A percentile compares a stretch with the other conserved stretches of the same genome.
Evolutionary conservation across 37 sponge, comb jelly and placozoan species (phyloP).

Genomic region (Petrosia ficiformis): DNA sequence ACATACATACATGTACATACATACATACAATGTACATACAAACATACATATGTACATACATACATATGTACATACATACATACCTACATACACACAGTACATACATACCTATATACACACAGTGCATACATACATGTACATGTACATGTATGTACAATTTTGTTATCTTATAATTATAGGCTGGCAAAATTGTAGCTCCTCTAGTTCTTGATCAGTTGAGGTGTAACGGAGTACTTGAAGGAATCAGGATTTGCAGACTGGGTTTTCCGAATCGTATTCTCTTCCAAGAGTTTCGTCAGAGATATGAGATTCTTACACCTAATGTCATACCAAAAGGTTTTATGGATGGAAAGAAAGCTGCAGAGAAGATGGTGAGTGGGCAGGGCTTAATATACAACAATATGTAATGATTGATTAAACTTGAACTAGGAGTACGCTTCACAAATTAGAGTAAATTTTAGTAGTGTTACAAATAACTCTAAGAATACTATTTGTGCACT

Average conservation of each 20-base stretch:
- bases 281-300: slow-evolving; percentile 97
- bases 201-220: slow-evolving; percentile 97
- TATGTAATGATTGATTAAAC: neutral
- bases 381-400: neutral
- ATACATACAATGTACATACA: too few relatives aligned
- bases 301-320: slow-evolving; percentile 97
- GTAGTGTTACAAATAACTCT: too few relatives aligned
- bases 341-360: slow-evolving; percentile 97
- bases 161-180: slow-evolving; percentile 16
- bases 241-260: slow-evolving; percentile 96
- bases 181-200: slow-evolving; percentile 88
- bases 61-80: too few relatives aligned
- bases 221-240: slow-evolving; percentile 99
- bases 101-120: too few relatives aligned
- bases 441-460: too few relatives aligned
- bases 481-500: too few relatives aligned
- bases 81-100: too few relatives aligned
- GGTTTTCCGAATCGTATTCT: slow-evolving; percentile 98
- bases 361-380: slow-evolving; percentile 72
- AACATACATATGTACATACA: too few relatives aligned
- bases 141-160: neutral
- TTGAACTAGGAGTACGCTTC: too few relatives aligned
- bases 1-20: too few relatives aligned
- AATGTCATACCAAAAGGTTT: slow-evolving; percentile 94
- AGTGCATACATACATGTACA: slow-evolving; percentile 3